Evolutionary conservation across 2,888 invertebrate species (phyloP).

Genomic region (Drosophila maculinotata): DNA sequence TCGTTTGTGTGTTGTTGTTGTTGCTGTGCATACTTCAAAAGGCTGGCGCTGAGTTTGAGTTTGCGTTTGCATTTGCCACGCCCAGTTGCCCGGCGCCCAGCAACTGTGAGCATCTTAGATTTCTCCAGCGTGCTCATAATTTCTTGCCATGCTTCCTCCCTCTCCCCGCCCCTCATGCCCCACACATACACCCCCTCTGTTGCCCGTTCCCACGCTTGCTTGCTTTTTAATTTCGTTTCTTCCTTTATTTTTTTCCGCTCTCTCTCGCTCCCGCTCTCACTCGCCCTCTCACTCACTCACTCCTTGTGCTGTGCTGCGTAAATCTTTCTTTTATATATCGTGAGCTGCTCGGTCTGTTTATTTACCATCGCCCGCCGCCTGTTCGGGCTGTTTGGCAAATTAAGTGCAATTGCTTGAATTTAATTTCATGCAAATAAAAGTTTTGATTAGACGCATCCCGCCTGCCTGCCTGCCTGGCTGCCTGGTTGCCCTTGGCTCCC

Average conservation of each 20-base stretch:
- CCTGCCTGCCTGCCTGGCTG: background rate
- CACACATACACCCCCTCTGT: background rate
- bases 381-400: slow-evolving; percentile 76
- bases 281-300: background rate
- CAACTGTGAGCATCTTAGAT: slow-evolving; percentile 59
- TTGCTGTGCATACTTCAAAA: slow-evolving; percentile 71
- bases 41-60: slow-evolving; percentile 55
- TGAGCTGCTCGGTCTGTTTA: slow-evolving; percentile 67
- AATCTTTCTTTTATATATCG: slow-evolving; percentile 57
- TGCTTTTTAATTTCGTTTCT: slow-evolving; percentile 75
- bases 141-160: slow-evolving; percentile 38
- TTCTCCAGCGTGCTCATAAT: slow-evolving; percentile 72
- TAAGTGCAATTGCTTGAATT: slow-evolving; percentile 84
- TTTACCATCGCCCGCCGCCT: slow-evolving; percentile 65
- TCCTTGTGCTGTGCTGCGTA: slow-evolving; percentile 13
- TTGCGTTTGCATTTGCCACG: slow-evolving; percentile 59
- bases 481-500: slow-evolving; percentile 14
- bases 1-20: slow-evolving; percentile 25
- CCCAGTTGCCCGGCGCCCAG: slow-evolving; percentile 44
- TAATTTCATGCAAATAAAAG: slow-evolving; percentile 84
- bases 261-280: background rate
- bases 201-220: slow-evolving; percentile 55
- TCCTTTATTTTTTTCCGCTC: slow-evolving; percentile 19
- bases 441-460: slow-evolving; percentile 78
- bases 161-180: slow-evolving; percentile 3